Base-by-base conservation (phyloP, 2,888 invertebrate genomes). In the Flexamia atlantica region DNA sequence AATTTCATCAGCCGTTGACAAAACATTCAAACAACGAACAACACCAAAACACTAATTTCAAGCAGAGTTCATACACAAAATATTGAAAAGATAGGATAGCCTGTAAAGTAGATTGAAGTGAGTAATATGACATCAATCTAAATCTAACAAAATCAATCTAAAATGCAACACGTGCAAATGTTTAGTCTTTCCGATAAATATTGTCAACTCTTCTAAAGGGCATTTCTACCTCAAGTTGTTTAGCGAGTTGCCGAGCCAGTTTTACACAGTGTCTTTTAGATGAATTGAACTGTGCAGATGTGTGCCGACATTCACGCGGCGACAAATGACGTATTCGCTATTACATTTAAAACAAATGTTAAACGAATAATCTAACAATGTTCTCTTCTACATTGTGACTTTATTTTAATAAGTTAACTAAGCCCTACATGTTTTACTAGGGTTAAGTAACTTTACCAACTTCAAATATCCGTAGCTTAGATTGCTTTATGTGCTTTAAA, bases 271-370 rank as follows among this genome's bases (percentile, higher is more conserved):
- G 64, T 64, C 64, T 64, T 28, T 28, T 28, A 30, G 28, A 7
- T 28, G 30, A 28, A 30, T 28, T 30, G 28, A 64, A 20, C 17
- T 64, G 64, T 9, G 17, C 12, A 14, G 64, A 28, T 64, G 64
- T 1, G 64, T 64, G 64, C 14, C 1, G 64, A 64, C 30, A 64
- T 64, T 64, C 64, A 64, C 64, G 64, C 64, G 64, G 7, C 64
- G 28, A 4, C 28, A 28, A 64, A 64, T 64, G 64, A 17, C 30
- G 64, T 28, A 28, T 64, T 28, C 64, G 3, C 64, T 64, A 30
- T 28, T 64, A 53, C 64, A 64, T 64, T 64, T 64, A 64, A 30
- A 64, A 64, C 64, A 64, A 64, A 64, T 28, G 17, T n/a, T n/a
- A n/a, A n/a, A n/a, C n/a, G n/a, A n/a, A n/a, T n/a, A n/a, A n/a